Evolutionary conservation across 2,113 vertebrate species (phyloP).

Genomic region (Chaenogobius annularis): DNA sequence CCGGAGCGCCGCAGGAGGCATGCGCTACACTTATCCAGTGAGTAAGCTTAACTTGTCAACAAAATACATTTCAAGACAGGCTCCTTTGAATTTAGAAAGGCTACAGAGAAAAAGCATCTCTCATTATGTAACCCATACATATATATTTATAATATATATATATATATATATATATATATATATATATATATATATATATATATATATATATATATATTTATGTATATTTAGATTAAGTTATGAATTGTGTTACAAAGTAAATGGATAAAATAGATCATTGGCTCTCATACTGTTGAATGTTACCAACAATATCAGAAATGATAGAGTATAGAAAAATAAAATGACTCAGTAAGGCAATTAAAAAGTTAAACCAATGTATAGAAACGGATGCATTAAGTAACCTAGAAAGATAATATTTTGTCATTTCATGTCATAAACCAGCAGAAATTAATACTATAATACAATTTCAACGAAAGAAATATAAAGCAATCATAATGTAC

Average conservation of each 20-base stretch:
- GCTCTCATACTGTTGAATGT: neutral
- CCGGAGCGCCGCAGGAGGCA: slow-evolving; percentile 20
- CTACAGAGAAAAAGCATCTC: neutral
- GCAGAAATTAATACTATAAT: neutral
- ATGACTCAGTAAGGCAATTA: neutral
- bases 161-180: neutral
- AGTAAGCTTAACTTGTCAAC: slow-evolving; percentile 50
- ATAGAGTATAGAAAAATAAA: neutral
- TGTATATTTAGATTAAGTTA: neutral
- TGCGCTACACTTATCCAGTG: slow-evolving; percentile 29
- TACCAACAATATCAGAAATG: neutral
- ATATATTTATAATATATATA: neutral
- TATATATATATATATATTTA: too few relatives aligned
- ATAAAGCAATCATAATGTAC: neutral
- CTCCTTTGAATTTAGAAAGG: slow-evolving; percentile 16
- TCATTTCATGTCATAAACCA: neutral
- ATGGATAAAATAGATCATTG: neutral
- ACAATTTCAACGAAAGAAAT: neutral
- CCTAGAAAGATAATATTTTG: neutral
- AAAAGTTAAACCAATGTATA: neutral
- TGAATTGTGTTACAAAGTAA: neutral
- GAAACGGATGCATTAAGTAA: neutral
- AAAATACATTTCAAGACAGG: slow-evolving; percentile 25
- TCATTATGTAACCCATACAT: neutral
- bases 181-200: too few relatives aligned